These are phyloP conservation scores for Drosophila mercatorum DNA, from an alignment of 2,888 invertebrate genomes.

Conservation along the genomic window DNA sequence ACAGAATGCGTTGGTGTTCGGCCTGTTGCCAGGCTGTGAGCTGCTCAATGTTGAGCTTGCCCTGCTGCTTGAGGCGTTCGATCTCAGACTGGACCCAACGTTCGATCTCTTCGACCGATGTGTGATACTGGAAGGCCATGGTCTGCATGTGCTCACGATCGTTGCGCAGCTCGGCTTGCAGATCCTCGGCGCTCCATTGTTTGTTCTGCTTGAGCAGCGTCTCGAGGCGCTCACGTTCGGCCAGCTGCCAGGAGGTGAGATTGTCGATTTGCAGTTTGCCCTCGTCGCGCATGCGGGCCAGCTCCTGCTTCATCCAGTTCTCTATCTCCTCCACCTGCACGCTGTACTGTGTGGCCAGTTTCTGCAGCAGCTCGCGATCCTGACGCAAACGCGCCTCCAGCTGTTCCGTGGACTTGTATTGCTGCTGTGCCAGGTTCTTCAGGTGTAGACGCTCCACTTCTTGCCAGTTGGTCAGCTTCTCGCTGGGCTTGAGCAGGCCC, in stretches of 20 bases:
- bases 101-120: slow-evolving; percentile 83
- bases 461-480: slow-evolving; percentile 82
- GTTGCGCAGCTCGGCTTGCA: slow-evolving; percentile 74
- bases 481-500: slow-evolving; percentile 81
- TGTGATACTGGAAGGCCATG: slow-evolving; percentile 83
- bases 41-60: slow-evolving; percentile 79
- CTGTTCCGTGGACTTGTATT: slow-evolving; percentile 82
- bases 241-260: slow-evolving; percentile 81
- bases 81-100: slow-evolving; percentile 82
- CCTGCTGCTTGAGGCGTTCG: slow-evolving; percentile 75
- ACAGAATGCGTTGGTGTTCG: slow-evolving; percentile 79
- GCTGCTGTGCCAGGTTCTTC: slow-evolving; percentile 79
- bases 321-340: slow-evolving; percentile 83
- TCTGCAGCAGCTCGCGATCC: slow-evolving; percentile 80
- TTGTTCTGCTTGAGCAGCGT: slow-evolving; percentile 75
- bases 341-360: slow-evolving; percentile 81
- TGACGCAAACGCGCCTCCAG: slow-evolving; percentile 80
- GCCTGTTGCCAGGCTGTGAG: slow-evolving; percentile 81
- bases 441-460: slow-evolving; percentile 82
- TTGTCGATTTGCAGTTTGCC: slow-evolving; percentile 82
- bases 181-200: slow-evolving; percentile 80
- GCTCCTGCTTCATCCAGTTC: slow-evolving; percentile 81
- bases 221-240: slow-evolving; percentile 79
- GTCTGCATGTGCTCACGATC: slow-evolving; percentile 82
- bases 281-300: slow-evolving; percentile 81